Evolutionary conservation across 2,797 vertebrate species (phyloP).

Genomic region (Peromyscus eremicus): DNA sequence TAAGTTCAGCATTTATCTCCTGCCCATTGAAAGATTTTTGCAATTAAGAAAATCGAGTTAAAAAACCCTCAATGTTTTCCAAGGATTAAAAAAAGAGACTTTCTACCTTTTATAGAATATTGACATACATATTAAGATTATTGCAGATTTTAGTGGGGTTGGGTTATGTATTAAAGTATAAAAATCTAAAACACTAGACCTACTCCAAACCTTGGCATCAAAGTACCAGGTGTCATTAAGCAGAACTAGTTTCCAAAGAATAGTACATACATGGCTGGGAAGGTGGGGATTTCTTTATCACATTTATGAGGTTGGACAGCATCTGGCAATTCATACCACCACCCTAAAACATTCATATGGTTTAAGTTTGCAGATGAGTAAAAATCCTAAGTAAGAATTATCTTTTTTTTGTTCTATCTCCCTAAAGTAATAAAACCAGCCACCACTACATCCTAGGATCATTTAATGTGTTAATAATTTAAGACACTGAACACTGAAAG

Average conservation of each 20-base stretch:
- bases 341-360: not conserved
- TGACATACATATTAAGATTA: conserved; percentile 67
- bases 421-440: conserved; percentile 33
- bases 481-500: conserved; percentile 50
- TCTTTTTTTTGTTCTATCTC: not conserved
- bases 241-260: conserved; percentile 45
- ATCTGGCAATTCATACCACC: not conserved
- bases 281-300: not conserved
- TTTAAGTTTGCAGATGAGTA: conserved; percentile 19
- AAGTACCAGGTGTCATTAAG: conserved; percentile 1
- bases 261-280: not conserved
- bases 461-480: conserved; percentile 33
- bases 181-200: conserved; percentile 58
- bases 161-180: conserved; percentile 63
- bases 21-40: conserved; percentile 9
- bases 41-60: conserved; percentile 56
- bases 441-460: not conserved
- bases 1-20: conserved; percentile 55
- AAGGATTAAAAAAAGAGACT: conserved; percentile 33
- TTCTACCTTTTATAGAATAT: conserved; percentile 44
- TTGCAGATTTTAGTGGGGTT: conserved; percentile 54
- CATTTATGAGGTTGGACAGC: conserved; percentile 38
- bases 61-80: not conserved
- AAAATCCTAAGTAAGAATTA: conserved; percentile 23
- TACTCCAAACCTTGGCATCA: conserved; percentile 26